Base-by-base conservation (phyloP, 1,140 invertebrate genomes). In the Steinernema feltiae region DNA sequence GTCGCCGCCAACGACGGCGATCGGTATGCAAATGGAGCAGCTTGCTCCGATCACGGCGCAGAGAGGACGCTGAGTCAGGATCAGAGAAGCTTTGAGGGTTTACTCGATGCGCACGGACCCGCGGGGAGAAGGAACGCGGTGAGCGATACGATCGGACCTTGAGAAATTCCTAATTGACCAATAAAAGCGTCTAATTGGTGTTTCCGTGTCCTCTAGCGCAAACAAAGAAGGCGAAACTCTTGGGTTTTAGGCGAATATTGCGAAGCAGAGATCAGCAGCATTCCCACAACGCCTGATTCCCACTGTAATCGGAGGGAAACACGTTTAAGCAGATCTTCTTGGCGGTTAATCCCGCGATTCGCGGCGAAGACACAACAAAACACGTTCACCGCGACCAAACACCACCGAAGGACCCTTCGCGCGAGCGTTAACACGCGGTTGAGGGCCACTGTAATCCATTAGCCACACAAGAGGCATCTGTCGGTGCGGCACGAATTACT, bases 381-480 rank as follows among this genome's bases (percentile, higher is more conserved):
- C 41, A 46, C 41, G 41, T 46, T n/a, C 53, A 63, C 15, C 24
- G 24, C 15, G 53, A 63, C 53, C 53, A 27, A 63, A 63, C 53
- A 63, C 53, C 53, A 27, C 53, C 7, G n/a, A n/a, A 7, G 24
- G 53, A 12, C 2, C 15, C 3, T n/a, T 63, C 53, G 7, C 53
- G 53, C 2, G 15, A 21, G 24, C 53, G 24, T 63, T 63, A 63
- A 27, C 53, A 15, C 24, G 24, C 53, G 7, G 15, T 7, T 63
- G 35, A 41, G 35, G 7, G 12, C 53, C 7, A 15, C 53, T 27
- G 53, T 63, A 63, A 63, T 63, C 53, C 53, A 63, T 63, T 63
- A 63, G 53, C 15, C 53, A 63, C 53, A 63, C 53, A 63, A 27
- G 53, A 15, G 24, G 24, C 53, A 63, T 63, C 53, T 63, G 53